Evolutionary conservation across 2,888 invertebrate species (phyloP).

Genomic region (Polia nebulosa): DNA sequence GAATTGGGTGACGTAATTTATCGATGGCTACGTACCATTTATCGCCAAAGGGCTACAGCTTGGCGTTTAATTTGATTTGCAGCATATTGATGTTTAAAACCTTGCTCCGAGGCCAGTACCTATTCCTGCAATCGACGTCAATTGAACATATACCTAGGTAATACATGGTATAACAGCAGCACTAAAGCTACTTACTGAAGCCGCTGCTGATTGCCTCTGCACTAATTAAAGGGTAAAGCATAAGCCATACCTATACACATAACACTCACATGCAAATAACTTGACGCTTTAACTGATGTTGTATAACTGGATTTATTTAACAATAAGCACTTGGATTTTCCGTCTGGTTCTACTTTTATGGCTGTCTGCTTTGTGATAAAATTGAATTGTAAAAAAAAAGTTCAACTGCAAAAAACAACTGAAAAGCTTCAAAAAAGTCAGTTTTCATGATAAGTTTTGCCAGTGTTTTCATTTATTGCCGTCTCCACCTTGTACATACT

Average conservation of each 20-base stretch:
- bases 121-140: background rate
- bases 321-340: too few relatives aligned
- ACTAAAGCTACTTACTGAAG: slow-evolving; percentile 23
- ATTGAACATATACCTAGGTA: background rate
- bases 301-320: background rate
- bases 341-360: background rate
- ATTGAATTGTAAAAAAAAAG: too few relatives aligned
- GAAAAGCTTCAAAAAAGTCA: background rate
- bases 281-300: background rate
- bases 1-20: too few relatives aligned
- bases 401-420: too few relatives aligned
- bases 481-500: too few relatives aligned
- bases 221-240: slow-evolving; percentile 40
- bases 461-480: too few relatives aligned
- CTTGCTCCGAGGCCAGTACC: background rate
- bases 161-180: background rate
- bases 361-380: background rate
- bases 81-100: background rate
- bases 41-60: fast-evolving
- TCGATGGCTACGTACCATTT: too few relatives aligned
- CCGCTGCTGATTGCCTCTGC: slow-evolving; percentile 30
- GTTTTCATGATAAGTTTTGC: too few relatives aligned
- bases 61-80: background rate
- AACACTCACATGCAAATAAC: background rate
- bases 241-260: slow-evolving; percentile 40